Conservation (phyloP, 1,140 invertebrate genomes). For the Tyrophagus putrescentiae region DNA sequence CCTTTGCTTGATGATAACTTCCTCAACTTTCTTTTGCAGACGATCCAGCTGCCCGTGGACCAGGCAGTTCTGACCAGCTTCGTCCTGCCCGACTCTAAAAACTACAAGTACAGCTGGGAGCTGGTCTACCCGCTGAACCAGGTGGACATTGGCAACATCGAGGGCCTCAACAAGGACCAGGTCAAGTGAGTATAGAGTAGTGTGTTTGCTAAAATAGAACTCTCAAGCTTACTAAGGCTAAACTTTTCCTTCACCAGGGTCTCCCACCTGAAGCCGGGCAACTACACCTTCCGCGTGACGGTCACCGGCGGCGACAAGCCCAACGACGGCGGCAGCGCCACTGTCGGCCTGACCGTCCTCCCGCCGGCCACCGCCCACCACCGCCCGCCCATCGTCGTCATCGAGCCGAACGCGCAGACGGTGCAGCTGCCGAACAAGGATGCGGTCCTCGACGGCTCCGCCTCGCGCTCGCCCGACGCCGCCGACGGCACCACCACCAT, state of each 20-base stretch:
- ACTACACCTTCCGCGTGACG: conserved; percentile 73
- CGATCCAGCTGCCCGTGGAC: conserved; percentile 52
- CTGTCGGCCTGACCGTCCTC: conserved; percentile 77
- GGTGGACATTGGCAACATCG: conserved; percentile 55
- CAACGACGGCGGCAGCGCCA: conserved; percentile 51
- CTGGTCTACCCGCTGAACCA: conserved; percentile 53
- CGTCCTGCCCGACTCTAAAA: conserved; percentile 56
- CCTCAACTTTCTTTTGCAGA: neutral
- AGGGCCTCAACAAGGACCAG: conserved; percentile 58
- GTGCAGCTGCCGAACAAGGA: conserved; percentile 75
- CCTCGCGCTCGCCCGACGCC: conserved; percentile 54
- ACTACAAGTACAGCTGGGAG: conserved; percentile 77
- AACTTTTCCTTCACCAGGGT: too few relatives aligned
- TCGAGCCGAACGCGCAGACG: conserved; percentile 62
- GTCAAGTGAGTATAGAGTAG: too few relatives aligned
- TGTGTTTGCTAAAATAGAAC: too few relatives aligned
- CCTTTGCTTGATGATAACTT: neutral
- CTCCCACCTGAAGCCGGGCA: conserved; percentile 46
- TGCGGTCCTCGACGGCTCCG: conserved; percentile 71
- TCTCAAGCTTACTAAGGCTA: too few relatives aligned
- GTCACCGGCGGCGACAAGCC: conserved; percentile 47
- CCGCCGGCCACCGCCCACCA: conserved; percentile 76
- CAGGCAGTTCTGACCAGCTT: conserved; percentile 60
- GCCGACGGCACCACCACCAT: conserved; percentile 60
- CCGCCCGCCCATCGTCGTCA: conserved; percentile 64